Evolutionary conservation across 2,797 vertebrate genomes (phyloP), one percentile per base, ranked within the genome.

Genomic region (Leptodon cayanensis): DNA sequence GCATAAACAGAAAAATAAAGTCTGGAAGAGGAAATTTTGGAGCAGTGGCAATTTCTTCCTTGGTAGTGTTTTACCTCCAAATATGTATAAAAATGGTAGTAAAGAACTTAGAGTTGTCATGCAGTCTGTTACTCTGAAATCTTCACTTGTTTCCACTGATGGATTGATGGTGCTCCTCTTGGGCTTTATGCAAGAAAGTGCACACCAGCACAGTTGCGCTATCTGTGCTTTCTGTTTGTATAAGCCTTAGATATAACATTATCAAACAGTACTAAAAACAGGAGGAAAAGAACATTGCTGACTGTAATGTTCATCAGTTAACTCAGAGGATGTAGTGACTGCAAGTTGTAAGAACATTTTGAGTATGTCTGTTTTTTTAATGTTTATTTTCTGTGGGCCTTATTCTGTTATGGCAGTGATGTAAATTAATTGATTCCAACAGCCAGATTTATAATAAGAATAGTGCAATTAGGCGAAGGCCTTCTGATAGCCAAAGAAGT

Each of bases 141-240:
- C 11, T 10, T 49, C 29, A 26, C 26, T 33, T 16, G 5, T 46
- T 74, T 49, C 47, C 42, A 42, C 17, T 4, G 25, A 24, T 9
- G 20, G 52, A 62, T 10, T 39, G 37, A 25, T 7, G 17, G 61
- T 33, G 40, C 37, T 57, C 8, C 76, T 77, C 76, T 57, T 3
- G 1, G 49, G 59, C 59, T 77, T 42, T 18, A 8, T 19, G 57
- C 55, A 44, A 35, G 55, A 25, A n/a, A 54, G 20, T 2, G 1
- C n/a, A 5, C 8, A 5, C 28, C 6, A 2, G 18, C 29, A 13
- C 9, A 33, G n/a, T 21, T 28, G 33, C 3, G 1, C n/a, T 7
- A 20, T 5, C 35, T 2, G 2, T 33, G 58, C 31, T 28, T 42
- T 19, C 22, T 78, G 42, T 40, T 29, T 80, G 46, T 10, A 5